Conservation (phyloP, 1,140 invertebrate genomes). For the Cotesia glomerata region DNA sequence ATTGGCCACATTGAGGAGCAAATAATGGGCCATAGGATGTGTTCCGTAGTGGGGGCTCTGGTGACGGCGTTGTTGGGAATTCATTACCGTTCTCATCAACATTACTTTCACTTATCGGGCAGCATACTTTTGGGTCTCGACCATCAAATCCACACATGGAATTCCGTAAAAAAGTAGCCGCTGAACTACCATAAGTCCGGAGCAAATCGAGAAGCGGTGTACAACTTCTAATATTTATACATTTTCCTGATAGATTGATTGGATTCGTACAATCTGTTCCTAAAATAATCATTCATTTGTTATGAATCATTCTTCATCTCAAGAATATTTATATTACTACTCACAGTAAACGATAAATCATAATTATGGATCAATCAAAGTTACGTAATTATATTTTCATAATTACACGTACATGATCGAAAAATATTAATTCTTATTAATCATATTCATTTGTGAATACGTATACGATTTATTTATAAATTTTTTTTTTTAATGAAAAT, state of each 20-base stretch:
- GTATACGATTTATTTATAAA: too few relatives aligned
- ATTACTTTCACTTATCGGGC: slow-evolving; percentile 40
- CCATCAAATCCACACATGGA: slow-evolving; percentile 66
- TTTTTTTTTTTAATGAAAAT: too few relatives aligned
- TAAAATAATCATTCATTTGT: neutral
- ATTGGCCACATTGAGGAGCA: slow-evolving; percentile 47
- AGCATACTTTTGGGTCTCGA: slow-evolving; percentile 64
- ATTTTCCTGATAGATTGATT: slow-evolving; percentile 52
- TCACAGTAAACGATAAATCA: too few relatives aligned
- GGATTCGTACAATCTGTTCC: slow-evolving; percentile 45
- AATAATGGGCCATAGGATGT: slow-evolving; percentile 31
- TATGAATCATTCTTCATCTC: neutral
- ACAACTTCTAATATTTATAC: slow-evolving; percentile 61
- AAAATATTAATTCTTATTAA: too few relatives aligned
- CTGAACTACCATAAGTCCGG: slow-evolving; percentile 38
- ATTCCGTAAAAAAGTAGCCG: slow-evolving; percentile 56
- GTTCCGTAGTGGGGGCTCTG: slow-evolving; percentile 17
- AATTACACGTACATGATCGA: too few relatives aligned
- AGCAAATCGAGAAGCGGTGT: slow-evolving; percentile 54
- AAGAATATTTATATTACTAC: neutral
- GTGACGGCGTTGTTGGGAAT: neutral
- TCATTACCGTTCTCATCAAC: neutral
- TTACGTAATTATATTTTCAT: too few relatives aligned
- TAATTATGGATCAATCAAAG: too few relatives aligned
- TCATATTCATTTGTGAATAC: too few relatives aligned